phyloP scores from a whole-genome alignment of 2,113 vertebrate genomes.

The Sphyrna mokarran region DNA sequence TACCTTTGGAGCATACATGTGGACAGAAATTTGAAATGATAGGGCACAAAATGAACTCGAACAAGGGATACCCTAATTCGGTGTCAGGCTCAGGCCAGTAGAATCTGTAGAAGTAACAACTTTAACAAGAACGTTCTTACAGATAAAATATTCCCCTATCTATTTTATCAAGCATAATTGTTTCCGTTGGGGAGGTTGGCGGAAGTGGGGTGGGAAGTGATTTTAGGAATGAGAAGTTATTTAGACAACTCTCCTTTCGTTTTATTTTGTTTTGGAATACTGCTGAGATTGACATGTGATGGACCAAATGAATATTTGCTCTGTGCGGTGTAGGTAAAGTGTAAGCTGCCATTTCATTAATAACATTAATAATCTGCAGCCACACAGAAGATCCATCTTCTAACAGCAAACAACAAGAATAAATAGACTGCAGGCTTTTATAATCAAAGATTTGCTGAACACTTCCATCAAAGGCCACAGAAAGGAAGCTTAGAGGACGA shows the following conservation, averaged over 20 bases:
- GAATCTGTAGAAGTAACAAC: not conserved
- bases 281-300: not conserved
- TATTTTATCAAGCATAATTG: not conserved
- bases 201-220: not conserved
- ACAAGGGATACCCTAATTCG: not conserved
- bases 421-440: not conserved
- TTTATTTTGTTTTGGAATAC: not conserved
- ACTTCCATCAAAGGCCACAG: not conserved
- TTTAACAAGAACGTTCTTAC: not conserved
- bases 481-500: not conserved
- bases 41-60: not conserved
- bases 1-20: not conserved
- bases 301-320: not conserved
- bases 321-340: not conserved
- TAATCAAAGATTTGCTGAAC: not conserved
- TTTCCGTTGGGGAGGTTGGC: not conserved
- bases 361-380: not conserved
- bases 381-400: not conserved
- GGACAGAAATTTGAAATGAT: not conserved
- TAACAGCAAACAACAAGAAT: not conserved
- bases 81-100: not conserved
- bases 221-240: not conserved
- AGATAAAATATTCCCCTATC: not conserved
- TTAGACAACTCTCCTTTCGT: not conserved
- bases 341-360: slow-evolving; percentile 14